Evolutionary conservation across 2,888 invertebrate species (phyloP).

Genomic region (Junonia oenone): DNA sequence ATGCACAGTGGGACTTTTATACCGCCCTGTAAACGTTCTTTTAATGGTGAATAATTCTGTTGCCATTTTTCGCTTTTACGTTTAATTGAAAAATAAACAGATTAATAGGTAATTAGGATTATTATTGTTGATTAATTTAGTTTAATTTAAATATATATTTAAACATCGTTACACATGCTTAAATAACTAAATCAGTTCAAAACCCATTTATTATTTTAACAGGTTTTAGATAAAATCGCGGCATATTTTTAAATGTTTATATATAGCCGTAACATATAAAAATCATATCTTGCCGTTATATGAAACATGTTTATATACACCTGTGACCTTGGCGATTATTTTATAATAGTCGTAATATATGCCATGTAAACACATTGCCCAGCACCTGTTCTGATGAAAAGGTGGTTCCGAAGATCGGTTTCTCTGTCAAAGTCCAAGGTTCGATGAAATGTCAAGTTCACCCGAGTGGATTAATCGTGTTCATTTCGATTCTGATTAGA

Average conservation of each 20-base stretch:
- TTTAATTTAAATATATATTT: background rate
- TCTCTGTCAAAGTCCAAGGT: constrained; percentile 5
- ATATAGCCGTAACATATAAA: background rate
- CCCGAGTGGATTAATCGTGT: background rate
- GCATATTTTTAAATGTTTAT: background rate
- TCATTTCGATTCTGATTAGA: background rate
- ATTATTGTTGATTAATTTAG: background rate
- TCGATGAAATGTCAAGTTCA: constrained; percentile 8
- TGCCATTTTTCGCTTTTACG: constrained; percentile 10
- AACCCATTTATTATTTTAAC: no score
- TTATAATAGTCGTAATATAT: constrained; percentile 9
- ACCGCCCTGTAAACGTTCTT: constrained; percentile 24
- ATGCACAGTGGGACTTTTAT: constrained; percentile 27
- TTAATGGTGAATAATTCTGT: constrained; percentile 23
- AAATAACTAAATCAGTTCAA: no score
- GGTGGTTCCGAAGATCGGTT: constrained; percentile 15
- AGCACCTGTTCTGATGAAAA: constrained; percentile 26
- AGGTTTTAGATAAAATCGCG: background rate
- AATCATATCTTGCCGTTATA: constrained; percentile 16
- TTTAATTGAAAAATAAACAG: background rate
- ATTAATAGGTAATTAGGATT: background rate
- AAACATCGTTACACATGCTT: no score
- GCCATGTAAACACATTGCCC: constrained; percentile 22
- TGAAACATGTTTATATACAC: constrained; percentile 15
- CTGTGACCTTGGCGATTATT: constrained; percentile 17